These are phyloP conservation scores for Entomyzon cyanotis DNA, from an alignment of 2,113 vertebrate species.

Conservation along the genomic window DNA sequence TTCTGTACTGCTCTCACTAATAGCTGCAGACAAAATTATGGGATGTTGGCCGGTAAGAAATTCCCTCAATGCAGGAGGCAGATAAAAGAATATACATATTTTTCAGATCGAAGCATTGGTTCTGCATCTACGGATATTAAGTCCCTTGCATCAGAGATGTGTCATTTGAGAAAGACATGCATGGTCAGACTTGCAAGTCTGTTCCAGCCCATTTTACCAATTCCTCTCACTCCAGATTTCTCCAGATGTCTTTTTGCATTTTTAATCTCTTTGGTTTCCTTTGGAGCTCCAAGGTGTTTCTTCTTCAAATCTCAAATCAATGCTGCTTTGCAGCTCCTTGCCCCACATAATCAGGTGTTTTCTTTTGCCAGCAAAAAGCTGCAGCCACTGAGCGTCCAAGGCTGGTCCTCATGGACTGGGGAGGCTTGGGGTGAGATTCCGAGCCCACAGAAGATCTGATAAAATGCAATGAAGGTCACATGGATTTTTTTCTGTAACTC, in stretches of 20 bases:
- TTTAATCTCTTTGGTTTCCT: neutral
- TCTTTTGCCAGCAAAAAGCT: neutral
- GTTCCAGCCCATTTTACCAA: fast-evolving
- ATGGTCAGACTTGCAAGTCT: neutral
- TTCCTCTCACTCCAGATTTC: neutral
- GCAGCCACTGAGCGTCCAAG: neutral
- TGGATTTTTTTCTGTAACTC: neutral
- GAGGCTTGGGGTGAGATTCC: neutral
- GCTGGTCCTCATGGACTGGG: neutral
- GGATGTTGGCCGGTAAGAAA: neutral
- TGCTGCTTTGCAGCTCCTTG: neutral
- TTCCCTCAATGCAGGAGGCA: neutral
- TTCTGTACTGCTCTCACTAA: neutral
- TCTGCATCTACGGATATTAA: neutral
- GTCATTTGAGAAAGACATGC: neutral
- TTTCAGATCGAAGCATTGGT: neutral
- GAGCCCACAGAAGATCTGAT: neutral
- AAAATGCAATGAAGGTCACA: neutral
- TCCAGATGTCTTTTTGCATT: neutral
- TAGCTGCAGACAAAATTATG: neutral
- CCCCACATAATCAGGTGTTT: fast-evolving
- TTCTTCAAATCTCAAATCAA: neutral
- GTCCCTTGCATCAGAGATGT: fast-evolving
- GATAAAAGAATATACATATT: neutral
- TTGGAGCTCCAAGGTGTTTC: neutral